Evolutionary conservation across 2,888 invertebrate species (phyloP).

Genomic region (Anthophora plumipes): DNA sequence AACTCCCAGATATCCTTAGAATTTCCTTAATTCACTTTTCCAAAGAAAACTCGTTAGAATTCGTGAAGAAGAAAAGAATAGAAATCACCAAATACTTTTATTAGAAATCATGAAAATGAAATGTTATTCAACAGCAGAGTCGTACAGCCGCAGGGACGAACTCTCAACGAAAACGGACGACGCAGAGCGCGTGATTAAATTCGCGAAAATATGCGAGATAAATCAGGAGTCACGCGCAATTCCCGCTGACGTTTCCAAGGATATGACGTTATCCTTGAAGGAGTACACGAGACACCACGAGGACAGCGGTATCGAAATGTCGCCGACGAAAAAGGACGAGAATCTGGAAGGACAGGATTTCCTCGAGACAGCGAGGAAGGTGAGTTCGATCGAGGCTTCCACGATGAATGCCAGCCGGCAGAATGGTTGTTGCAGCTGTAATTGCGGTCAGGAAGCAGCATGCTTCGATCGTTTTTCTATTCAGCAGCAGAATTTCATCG

Average conservation of each 20-base stretch:
- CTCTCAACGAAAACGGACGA: conserved; percentile 41
- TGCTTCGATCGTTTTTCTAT: conserved; percentile 50
- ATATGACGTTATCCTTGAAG: conserved; percentile 57
- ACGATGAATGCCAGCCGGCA: conserved; percentile 51
- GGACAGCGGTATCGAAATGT: conserved; percentile 77
- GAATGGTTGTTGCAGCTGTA: conserved; percentile 54
- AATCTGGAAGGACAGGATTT: conserved; percentile 82
- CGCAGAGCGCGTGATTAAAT: conserved; percentile 44
- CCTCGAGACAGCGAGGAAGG: conserved; percentile 85
- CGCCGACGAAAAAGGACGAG: conserved; percentile 71
- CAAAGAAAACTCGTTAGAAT: too few relatives aligned
- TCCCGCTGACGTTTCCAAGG: conserved; percentile 57
- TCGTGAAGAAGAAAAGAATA: too few relatives aligned
- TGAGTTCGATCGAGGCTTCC: conserved; percentile 81
- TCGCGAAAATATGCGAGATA: conserved; percentile 51
- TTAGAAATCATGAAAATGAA: too few relatives aligned
- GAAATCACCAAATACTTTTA: too few relatives aligned
- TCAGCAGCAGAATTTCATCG: conserved; percentile 52
- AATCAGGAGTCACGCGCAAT: conserved; percentile 37
- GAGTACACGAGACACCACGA: conserved; percentile 69
- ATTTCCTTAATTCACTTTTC: too few relatives aligned
- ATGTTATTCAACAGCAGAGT: conserved; percentile 38
- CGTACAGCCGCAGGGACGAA: conserved; percentile 41
- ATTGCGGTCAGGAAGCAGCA: conserved; percentile 44
- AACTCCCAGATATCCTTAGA: too few relatives aligned